Evolutionary conservation across 2,797 vertebrate species (phyloP), one percentile per base, ranked within the genome.

Genomic region (Meda fulgida): DNA sequence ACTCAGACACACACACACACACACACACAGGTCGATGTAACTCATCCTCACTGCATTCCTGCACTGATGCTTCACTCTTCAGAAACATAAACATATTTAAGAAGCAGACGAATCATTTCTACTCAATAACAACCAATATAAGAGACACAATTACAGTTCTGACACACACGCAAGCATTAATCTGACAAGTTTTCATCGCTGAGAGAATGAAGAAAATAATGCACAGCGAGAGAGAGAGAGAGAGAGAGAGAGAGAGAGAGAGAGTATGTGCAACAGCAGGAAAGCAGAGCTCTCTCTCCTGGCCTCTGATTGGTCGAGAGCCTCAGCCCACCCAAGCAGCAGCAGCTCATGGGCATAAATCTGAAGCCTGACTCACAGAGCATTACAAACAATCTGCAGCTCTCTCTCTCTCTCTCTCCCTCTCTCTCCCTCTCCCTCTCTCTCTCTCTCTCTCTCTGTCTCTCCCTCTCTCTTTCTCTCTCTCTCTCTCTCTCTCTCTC

Each of bases 261-360:
- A 66, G 36, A 58, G 86, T 87, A 84, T 78, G 92, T 92, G 92
- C 95, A 94, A 92, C 92, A 95, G 93, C 93, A 93, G 93, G 93
- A 94, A 94, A 93, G 85, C 89, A 88, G 60, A 80, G 31, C 53
- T 48, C 36, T 53, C 21, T 78, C 36, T 81, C 78, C 86, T 92
- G 85, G 86, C 85, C 83, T 83, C 48, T 81, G 80, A 87, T 87
- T 87, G 81, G 87, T 84, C n/a, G 23, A 43, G 10, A 69, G 58
- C 78, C 73, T 81, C 94, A 94, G 97, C 96, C 97, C 97, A 98
- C 97, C 97, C 97, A 98, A 97, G 97, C 97, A 92, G 96, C 97
- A 94, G 97, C 94, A 94, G 96, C 97, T 96, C 95, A 96, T 96
- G 95, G 96, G 95, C 95, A 96, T 97, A 96, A 95, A 97, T 97